Evolutionary conservation across 2,888 invertebrate genomes (phyloP).

Genomic region (Campaea margaritaria): DNA sequence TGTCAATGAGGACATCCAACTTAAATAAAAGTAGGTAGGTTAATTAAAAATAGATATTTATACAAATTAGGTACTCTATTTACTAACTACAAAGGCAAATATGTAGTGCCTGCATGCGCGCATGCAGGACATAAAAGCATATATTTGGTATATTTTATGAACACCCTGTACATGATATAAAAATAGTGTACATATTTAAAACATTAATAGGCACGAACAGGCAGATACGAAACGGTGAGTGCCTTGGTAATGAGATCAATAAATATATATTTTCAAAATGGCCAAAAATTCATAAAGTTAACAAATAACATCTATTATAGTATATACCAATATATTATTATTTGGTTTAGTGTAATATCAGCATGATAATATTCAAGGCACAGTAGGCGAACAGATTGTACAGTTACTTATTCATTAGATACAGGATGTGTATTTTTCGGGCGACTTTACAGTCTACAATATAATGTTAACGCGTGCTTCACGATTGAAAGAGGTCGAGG

Average conservation of each 20-base stretch:
- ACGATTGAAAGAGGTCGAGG: background rate
- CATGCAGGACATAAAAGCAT: slow-evolving; percentile 78
- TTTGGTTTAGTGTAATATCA: slow-evolving; percentile 48
- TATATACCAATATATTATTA: slow-evolving; percentile 42
- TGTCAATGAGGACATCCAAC: slow-evolving; percentile 10
- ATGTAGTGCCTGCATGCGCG: slow-evolving; percentile 51
- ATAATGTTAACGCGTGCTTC: background rate
- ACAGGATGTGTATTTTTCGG: background rate
- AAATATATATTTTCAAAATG: slow-evolving; percentile 53
- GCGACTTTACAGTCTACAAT: background rate
- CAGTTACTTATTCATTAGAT: slow-evolving; percentile 15
- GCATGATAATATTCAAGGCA: slow-evolving; percentile 56
- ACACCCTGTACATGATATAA: slow-evolving; percentile 84
- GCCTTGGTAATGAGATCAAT: slow-evolving; percentile 78
- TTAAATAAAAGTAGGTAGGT: slow-evolving; percentile 2
- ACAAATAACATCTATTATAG: slow-evolving; percentile 33
- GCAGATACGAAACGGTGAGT: slow-evolving; percentile 67
- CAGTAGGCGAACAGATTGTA: slow-evolving; percentile 30
- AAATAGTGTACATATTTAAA: slow-evolving; percentile 72
- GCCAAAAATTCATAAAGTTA: slow-evolving; percentile 37
- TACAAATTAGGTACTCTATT: slow-evolving; percentile 28
- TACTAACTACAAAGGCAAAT: slow-evolving; percentile 77
- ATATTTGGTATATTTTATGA: slow-evolving; percentile 80
- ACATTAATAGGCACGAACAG: slow-evolving; percentile 72
- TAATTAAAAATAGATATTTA: slow-evolving; percentile 5